These are phyloP conservation scores for Ophion ellenae DNA, from an alignment of 2,888 invertebrate genomes.

Conservation along the genomic window DNA sequence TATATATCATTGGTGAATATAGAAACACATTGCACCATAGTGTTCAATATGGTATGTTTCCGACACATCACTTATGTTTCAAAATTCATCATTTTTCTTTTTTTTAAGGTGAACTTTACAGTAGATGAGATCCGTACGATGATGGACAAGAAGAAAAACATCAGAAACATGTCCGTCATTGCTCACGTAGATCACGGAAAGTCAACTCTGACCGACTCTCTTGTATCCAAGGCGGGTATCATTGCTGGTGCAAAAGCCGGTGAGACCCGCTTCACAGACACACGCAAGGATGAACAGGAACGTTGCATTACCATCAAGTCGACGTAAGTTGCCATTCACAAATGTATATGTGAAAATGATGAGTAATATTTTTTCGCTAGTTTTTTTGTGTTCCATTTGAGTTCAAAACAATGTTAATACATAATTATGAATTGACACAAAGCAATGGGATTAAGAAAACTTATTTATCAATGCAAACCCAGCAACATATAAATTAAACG, in stretches of 20 bases:
- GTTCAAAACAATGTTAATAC: too few species aligned
- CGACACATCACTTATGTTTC: not conserved
- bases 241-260: slow-evolving; percentile 99
- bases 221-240: slow-evolving; percentile 99
- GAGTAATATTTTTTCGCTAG: too few species aligned
- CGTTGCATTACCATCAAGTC: slow-evolving; percentile 99
- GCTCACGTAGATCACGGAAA: slow-evolving; percentile 99
- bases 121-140: slow-evolving; percentile 99
- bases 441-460: not conserved
- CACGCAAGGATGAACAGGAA: slow-evolving; percentile 99
- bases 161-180: slow-evolving; percentile 99
- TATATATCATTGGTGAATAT: not conserved
- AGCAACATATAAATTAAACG: too few species aligned
- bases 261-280: slow-evolving; percentile 99
- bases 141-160: slow-evolving; percentile 99
- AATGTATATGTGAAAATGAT: not conserved
- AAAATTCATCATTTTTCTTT: slow-evolving; percentile 42
- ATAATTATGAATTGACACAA: too few species aligned
- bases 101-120: slow-evolving; percentile 98
- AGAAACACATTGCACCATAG: slow-evolving; percentile 17
- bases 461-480: not conserved
- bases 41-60: slow-evolving; percentile 9
- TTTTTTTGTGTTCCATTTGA: too few species aligned
- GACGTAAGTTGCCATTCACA: slow-evolving; percentile 89
- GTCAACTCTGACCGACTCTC: slow-evolving; percentile 99